A percentile compares a stretch with the other conserved stretches of the same genome.
Evolutionary conservation across 2,797 vertebrate species (phyloP).

Genomic region (Phalloptychus januarius): DNA sequence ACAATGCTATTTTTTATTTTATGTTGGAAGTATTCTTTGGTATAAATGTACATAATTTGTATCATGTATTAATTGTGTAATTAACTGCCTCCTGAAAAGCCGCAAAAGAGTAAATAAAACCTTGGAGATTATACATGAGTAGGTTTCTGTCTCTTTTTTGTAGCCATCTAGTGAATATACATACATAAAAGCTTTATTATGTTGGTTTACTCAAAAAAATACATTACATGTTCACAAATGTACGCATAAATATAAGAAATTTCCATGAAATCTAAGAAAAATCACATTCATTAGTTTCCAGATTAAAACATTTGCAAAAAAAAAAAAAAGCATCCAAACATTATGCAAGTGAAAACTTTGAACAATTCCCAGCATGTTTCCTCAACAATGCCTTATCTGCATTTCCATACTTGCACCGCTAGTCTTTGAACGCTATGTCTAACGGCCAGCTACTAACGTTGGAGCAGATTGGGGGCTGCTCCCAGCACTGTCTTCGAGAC

Average conservation of each 20-base stretch:
- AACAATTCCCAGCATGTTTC: slow-evolving; percentile 88
- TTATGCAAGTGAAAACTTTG: slow-evolving; percentile 77
- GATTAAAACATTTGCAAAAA: slow-evolving; percentile 80
- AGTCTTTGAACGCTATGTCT: slow-evolving; percentile 91
- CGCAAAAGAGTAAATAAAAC: slow-evolving; percentile 86
- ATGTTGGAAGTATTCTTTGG: slow-evolving; percentile 85
- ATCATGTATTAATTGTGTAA: slow-evolving; percentile 87
- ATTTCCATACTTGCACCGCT: slow-evolving; percentile 90
- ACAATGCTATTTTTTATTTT: slow-evolving; percentile 86
- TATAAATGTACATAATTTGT: slow-evolving; percentile 88
- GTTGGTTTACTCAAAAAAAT: slow-evolving; percentile 4
- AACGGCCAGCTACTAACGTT: slow-evolving; percentile 83
- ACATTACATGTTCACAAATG: slow-evolving; percentile 36
- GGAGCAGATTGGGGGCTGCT: slow-evolving; percentile 73
- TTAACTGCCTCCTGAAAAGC: slow-evolving; percentile 85
- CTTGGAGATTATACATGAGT: slow-evolving; percentile 79
- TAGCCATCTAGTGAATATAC: slow-evolving; percentile 1
- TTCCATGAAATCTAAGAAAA: slow-evolving; percentile 47
- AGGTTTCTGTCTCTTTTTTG: slow-evolving; percentile 32
- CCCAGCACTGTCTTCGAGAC: slow-evolving; percentile 79
- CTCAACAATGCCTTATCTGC: slow-evolving; percentile 90
- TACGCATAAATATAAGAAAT: slow-evolving; percentile 41
- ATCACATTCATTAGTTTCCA: slow-evolving; percentile 62
- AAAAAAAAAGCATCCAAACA: slow-evolving; percentile 53
- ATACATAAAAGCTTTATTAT: slow-evolving; percentile 16